Base-by-base conservation (phyloP, 2,113 vertebrate species). In the Chionis minor region DNA sequence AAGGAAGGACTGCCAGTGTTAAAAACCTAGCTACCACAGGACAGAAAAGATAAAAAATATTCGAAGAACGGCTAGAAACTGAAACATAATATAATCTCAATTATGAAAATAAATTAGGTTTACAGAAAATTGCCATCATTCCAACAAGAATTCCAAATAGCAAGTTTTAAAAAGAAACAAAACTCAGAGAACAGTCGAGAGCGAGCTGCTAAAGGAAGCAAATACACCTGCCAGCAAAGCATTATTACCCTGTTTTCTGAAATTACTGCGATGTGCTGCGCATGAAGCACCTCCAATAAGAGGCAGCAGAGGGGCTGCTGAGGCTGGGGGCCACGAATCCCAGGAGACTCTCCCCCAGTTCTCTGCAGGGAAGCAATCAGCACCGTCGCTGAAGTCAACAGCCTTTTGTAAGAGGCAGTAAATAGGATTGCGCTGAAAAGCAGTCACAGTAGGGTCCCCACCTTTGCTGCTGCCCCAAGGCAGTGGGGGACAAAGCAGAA, bases 141-240 rank as follows among this genome's bases (percentile, higher is more conserved):
- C 72, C 83, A 77, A 63, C 19, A 5, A 42, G 49, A 54, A n/a
- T 51, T 17, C 23, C 0, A 1, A 40, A 40, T 1, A 44, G 62
- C 10, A 14, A 58, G 56, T 54, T 82, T 20, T 11, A 33, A 71
- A 87, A 32, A 33, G 79, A 84, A 81, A 51, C 2, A 32, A 40
- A 90, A 65, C 63, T 49, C 59, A 55, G 69, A 12, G 58, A 33
- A 14, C 85, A 93, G 93, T 72, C 35, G 82, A 33, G 55, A 3
- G 6, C 3, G 1, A 66, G 78, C 63, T 67, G 80, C 67, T 59
- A 17, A n/a, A 83, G 74, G 88, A 79, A 94, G 74, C 69, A 52
- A 61, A 91, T 92, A 85, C 97, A 96, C 97, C 95, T 97, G 96
- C 91, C 96, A 91, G 93, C 73, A 63, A 51, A 1, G 14, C 44